Percentiles rank a stretch among this genome's conserved stretches.
Conservation (phyloP, 2,888 invertebrate species). For the Eupithecia insigniata region DNA sequence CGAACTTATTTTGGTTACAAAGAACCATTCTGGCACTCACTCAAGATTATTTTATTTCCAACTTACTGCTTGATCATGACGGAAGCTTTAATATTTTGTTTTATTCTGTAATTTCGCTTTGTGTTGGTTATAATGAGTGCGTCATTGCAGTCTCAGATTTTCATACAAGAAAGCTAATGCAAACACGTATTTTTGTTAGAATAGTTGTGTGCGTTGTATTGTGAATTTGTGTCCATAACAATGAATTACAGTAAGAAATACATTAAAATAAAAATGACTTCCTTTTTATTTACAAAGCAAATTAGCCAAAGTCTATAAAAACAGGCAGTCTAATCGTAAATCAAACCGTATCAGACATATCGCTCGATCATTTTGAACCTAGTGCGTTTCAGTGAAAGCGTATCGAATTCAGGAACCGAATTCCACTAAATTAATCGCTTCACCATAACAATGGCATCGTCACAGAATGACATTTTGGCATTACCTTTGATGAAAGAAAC, state of each 20-base stretch:
- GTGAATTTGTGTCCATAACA: not conserved
- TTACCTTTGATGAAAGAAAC: no score
- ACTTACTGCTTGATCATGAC: slow-evolving; percentile 31
- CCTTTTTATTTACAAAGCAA: not conserved
- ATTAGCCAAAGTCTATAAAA: slow-evolving; percentile 11
- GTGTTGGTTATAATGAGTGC: slow-evolving; percentile 14
- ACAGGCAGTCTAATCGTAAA: slow-evolving; percentile 5
- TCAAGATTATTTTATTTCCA: slow-evolving; percentile 25
- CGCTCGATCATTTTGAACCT: slow-evolving; percentile 17
- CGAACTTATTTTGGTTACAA: slow-evolving; percentile 19
- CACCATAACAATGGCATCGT: no score
- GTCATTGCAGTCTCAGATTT: slow-evolving; percentile 12
- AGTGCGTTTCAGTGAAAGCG: slow-evolving; percentile 22
- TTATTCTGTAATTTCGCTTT: slow-evolving; percentile 22
- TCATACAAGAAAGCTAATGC: not conserved
- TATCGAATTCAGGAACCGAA: slow-evolving; percentile 49
- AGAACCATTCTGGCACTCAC: slow-evolving; percentile 21
- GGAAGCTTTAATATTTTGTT: slow-evolving; percentile 22
- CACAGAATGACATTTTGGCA: no score
- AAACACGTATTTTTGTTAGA: slow-evolving; percentile 8
- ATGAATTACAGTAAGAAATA: not conserved
- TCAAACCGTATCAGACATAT: slow-evolving; percentile 23
- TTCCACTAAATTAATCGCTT: no score
- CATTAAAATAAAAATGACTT: slow-evolving; percentile 5
- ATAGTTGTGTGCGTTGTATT: not conserved